Evolutionary conservation across 2,113 vertebrate genomes (phyloP).

Genomic region (Microtus pennsylvanicus): DNA sequence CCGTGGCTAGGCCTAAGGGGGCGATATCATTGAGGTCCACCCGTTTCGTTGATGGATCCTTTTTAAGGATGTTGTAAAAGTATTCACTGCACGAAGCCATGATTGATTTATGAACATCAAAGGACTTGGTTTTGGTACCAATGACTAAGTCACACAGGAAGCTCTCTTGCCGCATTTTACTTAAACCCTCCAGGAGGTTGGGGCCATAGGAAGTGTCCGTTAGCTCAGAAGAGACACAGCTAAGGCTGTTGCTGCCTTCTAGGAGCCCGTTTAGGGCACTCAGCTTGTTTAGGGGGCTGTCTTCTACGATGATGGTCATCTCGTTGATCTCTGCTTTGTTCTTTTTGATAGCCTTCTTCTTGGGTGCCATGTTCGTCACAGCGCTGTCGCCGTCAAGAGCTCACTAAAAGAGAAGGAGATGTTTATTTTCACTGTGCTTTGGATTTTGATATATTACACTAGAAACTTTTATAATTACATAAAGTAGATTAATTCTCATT

Average conservation of each 20-base stretch:
- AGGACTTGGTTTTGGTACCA: slow-evolving; percentile 97
- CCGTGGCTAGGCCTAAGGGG: slow-evolving; percentile 94
- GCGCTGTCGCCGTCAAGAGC: slow-evolving; percentile 90
- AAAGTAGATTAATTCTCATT: slow-evolving; percentile 2
- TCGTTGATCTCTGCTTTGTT: slow-evolving; percentile 95
- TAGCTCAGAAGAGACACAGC: slow-evolving; percentile 96
- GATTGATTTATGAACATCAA: slow-evolving; percentile 96
- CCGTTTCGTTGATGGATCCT: slow-evolving; percentile 92
- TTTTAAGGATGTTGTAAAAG: slow-evolving; percentile 95
- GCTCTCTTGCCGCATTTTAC: slow-evolving; percentile 95
- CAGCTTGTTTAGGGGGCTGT: slow-evolving; percentile 94
- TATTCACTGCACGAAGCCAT: slow-evolving; percentile 99
- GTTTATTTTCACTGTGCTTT: slow-evolving; percentile 60
- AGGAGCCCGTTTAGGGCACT: slow-evolving; percentile 94
- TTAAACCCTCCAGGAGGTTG: slow-evolving; percentile 96
- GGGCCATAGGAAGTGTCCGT: slow-evolving; percentile 93
- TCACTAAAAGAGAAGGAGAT: slow-evolving; percentile 81
- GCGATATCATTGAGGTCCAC: slow-evolving; percentile 96
- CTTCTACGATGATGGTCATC: slow-evolving; percentile 95
- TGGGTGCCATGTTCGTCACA: slow-evolving; percentile 96
- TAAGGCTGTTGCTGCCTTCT: slow-evolving; percentile 96
- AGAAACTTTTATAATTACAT: slow-evolving; percentile 26
- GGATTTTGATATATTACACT: slow-evolving; percentile 54
- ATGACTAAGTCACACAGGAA: slow-evolving; percentile 98
- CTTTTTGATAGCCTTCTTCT: slow-evolving; percentile 98